Percentiles rank a stretch among this genome's conserved stretches.
These are phyloP conservation scores for Hyperoodon ampullatus DNA, from an alignment of 2,113 vertebrate species.

Conservation along the genomic window DNA sequence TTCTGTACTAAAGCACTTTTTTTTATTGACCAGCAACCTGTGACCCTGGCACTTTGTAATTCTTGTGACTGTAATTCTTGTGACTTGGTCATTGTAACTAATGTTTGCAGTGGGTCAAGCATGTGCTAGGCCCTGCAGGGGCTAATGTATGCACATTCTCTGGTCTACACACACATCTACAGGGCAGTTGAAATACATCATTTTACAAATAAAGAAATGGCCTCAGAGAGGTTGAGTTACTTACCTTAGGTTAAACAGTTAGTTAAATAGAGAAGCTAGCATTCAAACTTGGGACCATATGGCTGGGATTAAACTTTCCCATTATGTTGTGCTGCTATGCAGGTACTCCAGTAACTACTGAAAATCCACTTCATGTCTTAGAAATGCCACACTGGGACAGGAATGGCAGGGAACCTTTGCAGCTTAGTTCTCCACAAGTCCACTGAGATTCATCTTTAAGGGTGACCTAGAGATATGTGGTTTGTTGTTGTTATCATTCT, in stretches of 20 bases:
- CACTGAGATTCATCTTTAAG: background rate
- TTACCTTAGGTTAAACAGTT: background rate
- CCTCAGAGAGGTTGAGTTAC: background rate
- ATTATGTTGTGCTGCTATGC: background rate
- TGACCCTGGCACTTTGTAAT: background rate
- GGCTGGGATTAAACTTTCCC: background rate
- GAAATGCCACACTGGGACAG: background rate
- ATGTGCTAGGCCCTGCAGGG: background rate
- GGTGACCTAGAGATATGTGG: background rate
- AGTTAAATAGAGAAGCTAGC: background rate
- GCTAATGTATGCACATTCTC: background rate
- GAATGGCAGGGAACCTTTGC: background rate
- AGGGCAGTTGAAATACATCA: background rate
- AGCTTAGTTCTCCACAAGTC: background rate
- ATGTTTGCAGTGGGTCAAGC: background rate
- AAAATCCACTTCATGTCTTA: background rate
- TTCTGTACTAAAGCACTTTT: constrained; percentile 40
- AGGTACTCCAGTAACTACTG: background rate
- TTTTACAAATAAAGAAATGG: constrained; percentile 7
- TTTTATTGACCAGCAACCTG: background rate
- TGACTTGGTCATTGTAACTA: background rate
- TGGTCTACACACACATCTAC: background rate
- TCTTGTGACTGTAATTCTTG: background rate
- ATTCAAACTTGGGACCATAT: background rate
- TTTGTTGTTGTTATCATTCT: constrained; percentile 3